These are phyloP conservation scores for Bombus picipes DNA, from an alignment of 1,140 invertebrate species.

Conservation along the genomic window DNA sequence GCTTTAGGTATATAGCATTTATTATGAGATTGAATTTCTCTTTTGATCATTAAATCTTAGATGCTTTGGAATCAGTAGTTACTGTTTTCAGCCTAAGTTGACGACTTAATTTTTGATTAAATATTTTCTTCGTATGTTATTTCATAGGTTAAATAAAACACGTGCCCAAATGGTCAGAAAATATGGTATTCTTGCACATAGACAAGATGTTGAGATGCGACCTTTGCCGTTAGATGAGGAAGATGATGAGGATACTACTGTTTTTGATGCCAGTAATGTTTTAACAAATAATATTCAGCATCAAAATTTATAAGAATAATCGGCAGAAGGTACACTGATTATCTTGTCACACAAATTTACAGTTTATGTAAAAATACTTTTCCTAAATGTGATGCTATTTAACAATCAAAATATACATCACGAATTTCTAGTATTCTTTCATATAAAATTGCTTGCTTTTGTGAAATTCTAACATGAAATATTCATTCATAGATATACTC, in stretches of 20 bases:
- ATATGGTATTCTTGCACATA: conserved; percentile 83
- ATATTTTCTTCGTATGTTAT: not conserved
- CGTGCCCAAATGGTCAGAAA: conserved; percentile 81
- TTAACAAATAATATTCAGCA: conserved; percentile 59
- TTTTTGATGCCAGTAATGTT: conserved; percentile 82
- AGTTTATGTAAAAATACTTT: not conserved
- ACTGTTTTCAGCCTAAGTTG: not conserved
- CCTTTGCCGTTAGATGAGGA: conserved; percentile 84
- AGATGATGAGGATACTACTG: conserved; percentile 84
- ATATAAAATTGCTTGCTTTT: conserved; percentile 52
- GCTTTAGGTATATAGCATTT: conserved; percentile 78
- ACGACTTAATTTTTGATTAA: not conserved
- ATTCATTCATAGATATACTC: conserved; percentile 48
- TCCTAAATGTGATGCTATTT: conserved; percentile 19
- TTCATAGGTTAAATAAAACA: conserved; percentile 74
- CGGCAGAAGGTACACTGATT: not conserved
- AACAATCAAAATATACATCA: not conserved
- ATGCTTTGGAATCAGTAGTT: not conserved
- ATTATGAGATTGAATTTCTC: conserved; percentile 20
- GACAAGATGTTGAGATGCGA: conserved; percentile 85
- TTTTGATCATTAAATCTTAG: not conserved
- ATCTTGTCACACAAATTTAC: conserved; percentile 15
- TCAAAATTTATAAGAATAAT: conserved; percentile 62
- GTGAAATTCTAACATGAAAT: conserved; percentile 43
- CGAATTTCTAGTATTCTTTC: conserved; percentile 24